Conservation (phyloP, 2,888 invertebrate species). For the Allophyes oxyacanthae region DNA sequence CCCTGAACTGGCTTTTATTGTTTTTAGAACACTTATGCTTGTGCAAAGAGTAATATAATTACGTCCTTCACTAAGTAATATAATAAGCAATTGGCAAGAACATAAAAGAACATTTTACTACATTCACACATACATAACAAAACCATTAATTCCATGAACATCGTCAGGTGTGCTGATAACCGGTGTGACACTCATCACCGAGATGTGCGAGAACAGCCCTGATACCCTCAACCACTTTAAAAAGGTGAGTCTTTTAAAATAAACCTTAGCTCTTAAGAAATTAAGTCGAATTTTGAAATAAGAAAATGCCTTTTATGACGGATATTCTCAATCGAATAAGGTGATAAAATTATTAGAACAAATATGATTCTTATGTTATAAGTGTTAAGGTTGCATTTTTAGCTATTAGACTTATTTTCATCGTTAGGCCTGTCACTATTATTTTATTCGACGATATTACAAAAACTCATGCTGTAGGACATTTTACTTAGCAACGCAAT, state of each 20-base stretch:
- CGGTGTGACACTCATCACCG: conserved; percentile 99
- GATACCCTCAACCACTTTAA: conserved; percentile 99
- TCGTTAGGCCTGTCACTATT: conserved; percentile 9
- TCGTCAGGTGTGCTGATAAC: conserved; percentile 97
- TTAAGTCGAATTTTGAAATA: conserved; percentile 6
- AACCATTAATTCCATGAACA: conserved; percentile 2
- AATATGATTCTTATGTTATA: conserved; percentile 19
- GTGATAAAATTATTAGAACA: not conserved
- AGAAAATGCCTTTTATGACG: not conserved
- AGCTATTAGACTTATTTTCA: not conserved
- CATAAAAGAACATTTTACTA: not conserved
- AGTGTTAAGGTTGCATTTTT: conserved; percentile 14
- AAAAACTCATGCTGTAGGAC: not conserved
- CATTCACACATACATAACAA: not conserved
- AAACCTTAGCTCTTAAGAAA: not conserved
- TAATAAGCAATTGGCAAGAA: not conserved
- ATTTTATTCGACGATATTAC: not conserved
- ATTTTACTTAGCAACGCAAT: not conserved
- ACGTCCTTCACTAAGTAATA: not conserved
- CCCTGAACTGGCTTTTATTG: no score
- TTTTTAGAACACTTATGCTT: no score
- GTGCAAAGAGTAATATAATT: no score
- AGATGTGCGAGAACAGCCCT: conserved; percentile 99
- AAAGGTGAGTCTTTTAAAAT: conserved; percentile 92
- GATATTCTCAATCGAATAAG: not conserved